Evolutionary conservation across 2,888 invertebrate species (phyloP).

Genomic region (Minunthozetes semirufus): DNA sequence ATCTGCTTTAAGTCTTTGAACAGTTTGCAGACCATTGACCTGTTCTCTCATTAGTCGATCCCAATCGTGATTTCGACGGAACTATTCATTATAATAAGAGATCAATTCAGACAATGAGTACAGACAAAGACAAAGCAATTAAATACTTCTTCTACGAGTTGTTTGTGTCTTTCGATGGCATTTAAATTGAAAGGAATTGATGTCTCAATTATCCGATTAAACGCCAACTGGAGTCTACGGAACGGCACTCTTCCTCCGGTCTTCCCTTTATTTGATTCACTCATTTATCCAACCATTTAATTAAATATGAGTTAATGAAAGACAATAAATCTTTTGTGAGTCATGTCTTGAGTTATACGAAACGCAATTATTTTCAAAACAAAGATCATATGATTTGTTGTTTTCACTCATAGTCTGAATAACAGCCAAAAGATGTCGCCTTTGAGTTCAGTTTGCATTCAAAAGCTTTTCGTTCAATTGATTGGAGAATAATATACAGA

Average conservation of each 20-base stretch:
- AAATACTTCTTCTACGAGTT: neutral
- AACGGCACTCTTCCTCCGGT: neutral
- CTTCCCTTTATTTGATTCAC: neutral
- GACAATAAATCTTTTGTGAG: neutral
- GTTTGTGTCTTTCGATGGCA: conserved; percentile 7
- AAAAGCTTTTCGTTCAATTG: too few species aligned
- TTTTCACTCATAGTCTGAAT: neutral
- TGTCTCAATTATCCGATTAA: neutral
- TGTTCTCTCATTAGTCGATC: neutral
- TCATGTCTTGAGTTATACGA: neutral
- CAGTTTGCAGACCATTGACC: conserved; percentile 1
- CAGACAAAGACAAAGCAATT: neutral
- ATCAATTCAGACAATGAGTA: neutral
- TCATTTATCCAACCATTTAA: too few species aligned
- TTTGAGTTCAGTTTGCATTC: neutral
- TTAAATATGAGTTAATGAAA: neutral
- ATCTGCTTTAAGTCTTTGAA: conserved; percentile 5
- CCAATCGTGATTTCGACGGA: neutral
- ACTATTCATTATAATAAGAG: neutral
- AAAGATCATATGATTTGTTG: conserved; percentile 21
- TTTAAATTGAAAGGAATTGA: conserved; percentile 15
- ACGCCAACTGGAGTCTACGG: neutral
- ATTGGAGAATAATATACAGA: neutral
- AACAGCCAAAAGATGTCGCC: neutral
- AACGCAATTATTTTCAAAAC: conserved; percentile 22